Percentiles rank a stretch among this genome's conserved stretches.
phyloP scores from a whole-genome alignment of 2,888 invertebrate species.

The Plutella xylostella region DNA sequence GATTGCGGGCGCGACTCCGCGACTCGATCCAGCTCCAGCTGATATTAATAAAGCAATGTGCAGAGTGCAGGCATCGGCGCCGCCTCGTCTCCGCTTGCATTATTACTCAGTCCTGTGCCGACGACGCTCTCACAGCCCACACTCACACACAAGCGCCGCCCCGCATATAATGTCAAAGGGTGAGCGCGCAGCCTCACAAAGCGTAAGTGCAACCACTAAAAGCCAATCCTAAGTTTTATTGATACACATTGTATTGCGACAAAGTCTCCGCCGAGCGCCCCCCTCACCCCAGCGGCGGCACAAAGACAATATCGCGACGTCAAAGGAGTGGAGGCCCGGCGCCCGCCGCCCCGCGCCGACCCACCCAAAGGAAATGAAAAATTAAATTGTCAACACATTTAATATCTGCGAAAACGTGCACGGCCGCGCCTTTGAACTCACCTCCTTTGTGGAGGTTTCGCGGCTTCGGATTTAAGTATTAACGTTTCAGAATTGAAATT shows the following conservation, averaged over 20 bases:
- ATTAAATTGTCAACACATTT: slow-evolving; percentile 72
- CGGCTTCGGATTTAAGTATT: slow-evolving; percentile 61
- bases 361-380: slow-evolving; percentile 69
- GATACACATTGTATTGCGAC: slow-evolving; percentile 72
- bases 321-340: slow-evolving; percentile 57
- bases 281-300: slow-evolving; percentile 60
- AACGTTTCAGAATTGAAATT: slow-evolving; percentile 66
- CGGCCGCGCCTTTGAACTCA: slow-evolving; percentile 64
- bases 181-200: slow-evolving; percentile 67
- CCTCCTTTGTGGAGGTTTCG: slow-evolving; percentile 54
- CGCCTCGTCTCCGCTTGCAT: slow-evolving; percentile 27
- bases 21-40: slow-evolving; percentile 16
- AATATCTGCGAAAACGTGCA: slow-evolving; percentile 70
- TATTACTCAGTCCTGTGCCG: slow-evolving; percentile 30
- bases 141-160: slow-evolving; percentile 25
- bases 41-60: slow-evolving; percentile 38
- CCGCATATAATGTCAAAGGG: slow-evolving; percentile 68
- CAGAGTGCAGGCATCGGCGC: slow-evolving; percentile 7
- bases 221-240: slow-evolving; percentile 72
- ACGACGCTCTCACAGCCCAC: slow-evolving; percentile 20
- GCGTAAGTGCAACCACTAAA: slow-evolving; percentile 72
- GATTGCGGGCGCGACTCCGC: neutral
- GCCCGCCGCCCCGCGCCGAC: slow-evolving; percentile 29
- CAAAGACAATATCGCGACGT: slow-evolving; percentile 72
- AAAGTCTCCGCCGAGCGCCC: slow-evolving; percentile 64